Evolutionary conservation across 2,888 invertebrate genomes (phyloP), one percentile per base, ranked within the genome.

Genomic region (Neoitamus cyanurus): DNA sequence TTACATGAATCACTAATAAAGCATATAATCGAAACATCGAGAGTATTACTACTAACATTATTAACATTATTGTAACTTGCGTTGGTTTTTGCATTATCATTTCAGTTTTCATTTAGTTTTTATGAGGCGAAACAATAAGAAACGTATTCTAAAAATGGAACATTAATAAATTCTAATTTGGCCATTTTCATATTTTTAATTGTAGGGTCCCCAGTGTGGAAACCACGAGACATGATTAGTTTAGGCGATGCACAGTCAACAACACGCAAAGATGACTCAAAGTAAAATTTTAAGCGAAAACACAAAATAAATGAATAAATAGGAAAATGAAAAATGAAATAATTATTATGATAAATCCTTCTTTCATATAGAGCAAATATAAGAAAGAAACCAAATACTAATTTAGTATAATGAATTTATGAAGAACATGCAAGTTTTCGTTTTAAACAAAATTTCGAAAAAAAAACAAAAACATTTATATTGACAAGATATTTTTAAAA

Each of bases 161-260:
- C 86, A 86, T 87, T 34, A 15, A 80, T 13, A 88, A 89, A 88
- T 88, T 89, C 88, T 87, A 86, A 88, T 88, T 87, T 87, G 87
- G 88, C 88, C 88, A 89, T 90, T 90, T 89, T 88, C 90, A 89
- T 91, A 90, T 89, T 89, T 90, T 94, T 93, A 93, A 94, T 95
- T 94, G 93, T 95, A 96, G 98, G 98, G 93, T 98, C 98, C 93
- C 98, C 98, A 92, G 96, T 98, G 93, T 98, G 98, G 98, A 98
- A 98, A 94, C 98, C 97, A 93, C 95, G 98, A 93, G 97, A 97
- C 94, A 94, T 93, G 93, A 92, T 92, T 93, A 92, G 92, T 92
- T 93, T 93, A 92, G 92, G 92, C 91, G 91, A 92, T 91, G 91
- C 91, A 89, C 91, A 91, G 90, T 90, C 91, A 90, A 91, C 91